phyloP scores from a whole-genome alignment of 2,888 invertebrate species.

The Antheraea yamamai region DNA sequence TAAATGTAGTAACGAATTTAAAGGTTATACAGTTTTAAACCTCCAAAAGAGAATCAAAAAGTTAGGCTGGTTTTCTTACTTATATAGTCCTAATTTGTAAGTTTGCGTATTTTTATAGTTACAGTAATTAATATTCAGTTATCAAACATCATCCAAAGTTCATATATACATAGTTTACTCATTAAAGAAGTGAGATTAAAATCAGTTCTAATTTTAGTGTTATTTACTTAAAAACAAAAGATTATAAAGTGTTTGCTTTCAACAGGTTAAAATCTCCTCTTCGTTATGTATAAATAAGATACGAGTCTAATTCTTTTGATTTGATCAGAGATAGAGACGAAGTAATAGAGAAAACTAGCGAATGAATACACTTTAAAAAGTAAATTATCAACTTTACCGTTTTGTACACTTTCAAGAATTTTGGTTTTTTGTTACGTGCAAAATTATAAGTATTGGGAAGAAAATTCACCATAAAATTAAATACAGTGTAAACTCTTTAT shows the following conservation, averaged over 20 bases:
- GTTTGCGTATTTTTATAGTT: not conserved
- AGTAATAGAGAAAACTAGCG: not conserved
- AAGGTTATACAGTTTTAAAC: slow-evolving; percentile 1
- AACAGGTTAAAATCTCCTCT: not conserved
- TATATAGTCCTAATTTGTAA: not conserved
- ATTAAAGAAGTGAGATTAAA: not conserved
- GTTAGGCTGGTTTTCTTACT: not conserved
- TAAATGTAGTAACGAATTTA: too few species aligned
- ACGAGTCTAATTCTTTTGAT: not conserved
- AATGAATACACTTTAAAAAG: not conserved
- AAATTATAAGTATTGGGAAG: not conserved
- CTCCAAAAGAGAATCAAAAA: not conserved
- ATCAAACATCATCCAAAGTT: not conserved
- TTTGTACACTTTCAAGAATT: too few species aligned
- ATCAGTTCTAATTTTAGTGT: not conserved
- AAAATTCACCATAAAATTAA: not conserved
- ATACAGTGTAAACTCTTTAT: not conserved
- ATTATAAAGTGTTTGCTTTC: not conserved
- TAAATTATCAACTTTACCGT: too few species aligned
- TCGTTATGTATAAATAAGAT: slow-evolving; percentile 4
- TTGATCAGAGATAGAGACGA: not conserved
- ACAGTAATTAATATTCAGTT: not conserved
- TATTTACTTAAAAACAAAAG: not conserved
- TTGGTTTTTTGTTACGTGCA: too few species aligned
- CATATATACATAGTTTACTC: not conserved